These are phyloP conservation scores for Poecilus cupreus DNA, from an alignment of 2,888 invertebrate genomes.

Conservation along the genomic window DNA sequence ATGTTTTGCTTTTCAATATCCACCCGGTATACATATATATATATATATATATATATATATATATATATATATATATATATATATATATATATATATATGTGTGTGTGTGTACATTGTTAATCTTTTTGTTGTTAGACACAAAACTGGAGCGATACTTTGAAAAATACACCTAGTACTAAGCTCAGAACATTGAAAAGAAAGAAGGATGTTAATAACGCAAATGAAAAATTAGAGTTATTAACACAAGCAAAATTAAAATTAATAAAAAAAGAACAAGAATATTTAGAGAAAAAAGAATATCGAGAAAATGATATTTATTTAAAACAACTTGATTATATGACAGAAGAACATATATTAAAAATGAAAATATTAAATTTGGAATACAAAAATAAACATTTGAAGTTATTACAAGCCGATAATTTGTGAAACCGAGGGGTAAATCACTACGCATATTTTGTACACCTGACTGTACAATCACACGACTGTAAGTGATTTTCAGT, in stretches of 20 bases:
- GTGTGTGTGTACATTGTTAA: too few species aligned
- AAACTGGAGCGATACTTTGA: background rate
- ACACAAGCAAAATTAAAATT: conserved; percentile 4
- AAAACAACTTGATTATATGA: background rate
- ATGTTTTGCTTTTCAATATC: too few species aligned
- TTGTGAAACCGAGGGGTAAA: too few species aligned
- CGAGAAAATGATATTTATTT: background rate
- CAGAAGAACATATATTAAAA: background rate
- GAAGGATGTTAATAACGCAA: background rate
- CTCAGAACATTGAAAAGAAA: background rate
- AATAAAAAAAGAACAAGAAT: background rate
- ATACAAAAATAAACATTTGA: background rate
- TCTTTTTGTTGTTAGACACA: background rate
- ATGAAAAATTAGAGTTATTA: background rate
- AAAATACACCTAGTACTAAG: background rate
- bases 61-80: too few species aligned
- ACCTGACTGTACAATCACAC: too few species aligned
- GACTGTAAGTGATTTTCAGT: too few species aligned
- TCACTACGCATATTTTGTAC: too few species aligned
- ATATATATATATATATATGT: background rate
- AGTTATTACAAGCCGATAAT: too few species aligned
- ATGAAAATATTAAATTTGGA: background rate
- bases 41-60: background rate
- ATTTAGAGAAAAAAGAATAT: background rate
- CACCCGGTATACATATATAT: too few species aligned